Conservation (phyloP, 2,888 invertebrate species). For the Cremastobaeus sp. region DNA sequence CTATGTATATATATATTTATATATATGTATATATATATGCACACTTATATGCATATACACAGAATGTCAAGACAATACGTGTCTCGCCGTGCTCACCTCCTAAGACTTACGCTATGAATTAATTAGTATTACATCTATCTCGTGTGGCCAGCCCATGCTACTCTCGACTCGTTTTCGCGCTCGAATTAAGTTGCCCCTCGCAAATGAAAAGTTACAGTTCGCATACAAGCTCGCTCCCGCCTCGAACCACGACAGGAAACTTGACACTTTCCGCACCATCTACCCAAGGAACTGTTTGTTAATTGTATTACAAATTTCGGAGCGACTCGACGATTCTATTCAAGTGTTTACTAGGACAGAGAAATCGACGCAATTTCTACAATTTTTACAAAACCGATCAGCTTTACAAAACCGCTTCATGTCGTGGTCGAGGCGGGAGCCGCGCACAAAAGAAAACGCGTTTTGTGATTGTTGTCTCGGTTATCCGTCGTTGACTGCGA, state of each 20-base stretch:
- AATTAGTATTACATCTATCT: constrained; percentile 75
- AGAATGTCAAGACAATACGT: constrained; percentile 67
- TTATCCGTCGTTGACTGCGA: constrained; percentile 8
- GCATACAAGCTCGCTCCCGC: constrained; percentile 1
- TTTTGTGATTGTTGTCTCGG: not conserved
- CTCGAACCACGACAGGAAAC: constrained; percentile 7
- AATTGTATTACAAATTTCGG: not conserved
- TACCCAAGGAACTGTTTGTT: constrained; percentile 16
- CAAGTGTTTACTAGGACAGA: too few species aligned
- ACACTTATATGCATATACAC: constrained; percentile 29
- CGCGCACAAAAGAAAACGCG: too few species aligned
- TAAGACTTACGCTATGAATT: constrained; percentile 73
- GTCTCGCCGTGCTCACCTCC: constrained; percentile 66
- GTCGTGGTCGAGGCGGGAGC: too few species aligned
- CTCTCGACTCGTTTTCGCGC: constrained; percentile 60
- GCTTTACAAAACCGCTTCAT: too few species aligned
- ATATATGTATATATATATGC: not conserved
- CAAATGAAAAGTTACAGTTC: constrained; percentile 3
- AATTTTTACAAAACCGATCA: too few species aligned
- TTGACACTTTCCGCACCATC: not conserved
- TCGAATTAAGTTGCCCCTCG: too few species aligned
- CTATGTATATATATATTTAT: constrained; percentile 23
- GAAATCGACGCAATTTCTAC: too few species aligned
- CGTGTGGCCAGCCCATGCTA: constrained; percentile 78
- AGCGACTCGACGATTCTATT: too few species aligned